A percentile compares a stretch with the other conserved stretches of the same genome.
Evolutionary conservation across 1,140 invertebrate species (phyloP).

Genomic region (Polyergus mexicanus): DNA sequence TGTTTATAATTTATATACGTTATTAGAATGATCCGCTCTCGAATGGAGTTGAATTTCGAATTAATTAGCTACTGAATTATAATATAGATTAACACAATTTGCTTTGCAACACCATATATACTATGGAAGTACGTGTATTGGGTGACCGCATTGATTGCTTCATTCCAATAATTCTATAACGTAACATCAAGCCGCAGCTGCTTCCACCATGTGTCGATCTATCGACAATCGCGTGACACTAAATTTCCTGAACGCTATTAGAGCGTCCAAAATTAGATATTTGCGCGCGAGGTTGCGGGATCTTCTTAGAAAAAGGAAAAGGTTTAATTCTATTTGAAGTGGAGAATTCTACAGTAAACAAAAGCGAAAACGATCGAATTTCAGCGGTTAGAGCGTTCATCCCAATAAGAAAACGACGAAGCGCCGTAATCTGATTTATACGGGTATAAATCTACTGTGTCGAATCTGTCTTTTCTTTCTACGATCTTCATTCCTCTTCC

Average conservation of each 20-base stretch:
- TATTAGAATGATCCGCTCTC: constrained; percentile 31
- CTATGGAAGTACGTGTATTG: constrained; percentile 49
- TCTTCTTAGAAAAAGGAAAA: background rate
- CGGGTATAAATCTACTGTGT: constrained; percentile 73
- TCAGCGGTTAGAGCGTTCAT: constrained; percentile 65
- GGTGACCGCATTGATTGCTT: constrained; percentile 55
- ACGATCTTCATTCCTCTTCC: constrained; percentile 64
- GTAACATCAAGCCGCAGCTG: constrained; percentile 45
- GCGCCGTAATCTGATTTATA: constrained; percentile 79
- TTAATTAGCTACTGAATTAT: constrained; percentile 52
- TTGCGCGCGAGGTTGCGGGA: background rate
- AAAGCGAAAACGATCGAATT: constrained; percentile 62
- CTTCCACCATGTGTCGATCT: constrained; percentile 46
- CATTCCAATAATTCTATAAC: constrained; percentile 47
- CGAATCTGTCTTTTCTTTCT: constrained; percentile 36
- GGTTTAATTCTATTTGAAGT: constrained; percentile 27
- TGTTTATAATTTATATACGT: background rate
- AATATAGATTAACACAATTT: constrained; percentile 56
- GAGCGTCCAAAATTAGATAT: constrained; percentile 20
- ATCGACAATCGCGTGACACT: constrained; percentile 32
- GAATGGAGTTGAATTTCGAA: constrained; percentile 27
- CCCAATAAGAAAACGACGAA: constrained; percentile 71
- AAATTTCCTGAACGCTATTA: constrained; percentile 37
- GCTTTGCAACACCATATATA: constrained; percentile 31
- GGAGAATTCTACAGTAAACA: background rate